phyloP scores from a whole-genome alignment of 1,140 invertebrate genomes.

The Sminthurides bifidus region DNA sequence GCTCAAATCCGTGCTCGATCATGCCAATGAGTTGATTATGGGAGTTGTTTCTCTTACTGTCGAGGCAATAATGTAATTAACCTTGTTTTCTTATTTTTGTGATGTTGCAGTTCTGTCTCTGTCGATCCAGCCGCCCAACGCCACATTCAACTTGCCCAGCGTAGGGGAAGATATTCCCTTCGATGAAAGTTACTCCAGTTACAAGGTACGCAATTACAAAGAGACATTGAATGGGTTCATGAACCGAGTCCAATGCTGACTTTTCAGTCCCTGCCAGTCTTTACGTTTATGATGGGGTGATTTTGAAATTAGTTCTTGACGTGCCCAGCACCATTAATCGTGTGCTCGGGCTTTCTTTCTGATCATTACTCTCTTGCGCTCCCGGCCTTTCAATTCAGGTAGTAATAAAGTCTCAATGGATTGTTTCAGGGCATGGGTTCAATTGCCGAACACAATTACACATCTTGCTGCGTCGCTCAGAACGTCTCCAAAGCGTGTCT shows the following conservation, averaged over 20 bases:
- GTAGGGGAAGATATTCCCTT: slow-evolving; percentile 15
- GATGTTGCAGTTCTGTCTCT: slow-evolving; percentile 42
- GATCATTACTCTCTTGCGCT: not conserved
- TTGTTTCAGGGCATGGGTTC: slow-evolving; percentile 23
- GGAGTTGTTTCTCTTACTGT: too few relatives aligned
- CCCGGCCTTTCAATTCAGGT: not conserved
- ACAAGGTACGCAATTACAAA: slow-evolving; percentile 17
- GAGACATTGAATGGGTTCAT: not conserved
- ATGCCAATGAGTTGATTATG: too few relatives aligned
- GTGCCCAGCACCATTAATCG: too few relatives aligned
- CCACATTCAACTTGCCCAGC: slow-evolving; percentile 8
- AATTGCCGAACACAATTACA: slow-evolving; percentile 52
- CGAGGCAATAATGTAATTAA: too few relatives aligned
- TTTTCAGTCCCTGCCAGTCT: too few relatives aligned
- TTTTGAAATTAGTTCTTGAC: too few relatives aligned
- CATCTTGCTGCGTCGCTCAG: slow-evolving; percentile 54
- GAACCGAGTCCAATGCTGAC: too few relatives aligned
- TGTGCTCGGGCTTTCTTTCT: not conserved
- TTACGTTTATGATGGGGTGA: too few relatives aligned
- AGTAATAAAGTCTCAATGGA: not conserved
- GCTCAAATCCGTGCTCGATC: too few relatives aligned
- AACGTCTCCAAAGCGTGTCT: slow-evolving; percentile 56
- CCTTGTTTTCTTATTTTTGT: too few relatives aligned
- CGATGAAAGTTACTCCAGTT: slow-evolving; percentile 15
- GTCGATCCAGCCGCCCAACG: slow-evolving; percentile 17